Evolutionary conservation across 2,797 vertebrate species (phyloP), one percentile per base, ranked within the genome.

Genomic region (Hippopotamyrus pictus): DNA sequence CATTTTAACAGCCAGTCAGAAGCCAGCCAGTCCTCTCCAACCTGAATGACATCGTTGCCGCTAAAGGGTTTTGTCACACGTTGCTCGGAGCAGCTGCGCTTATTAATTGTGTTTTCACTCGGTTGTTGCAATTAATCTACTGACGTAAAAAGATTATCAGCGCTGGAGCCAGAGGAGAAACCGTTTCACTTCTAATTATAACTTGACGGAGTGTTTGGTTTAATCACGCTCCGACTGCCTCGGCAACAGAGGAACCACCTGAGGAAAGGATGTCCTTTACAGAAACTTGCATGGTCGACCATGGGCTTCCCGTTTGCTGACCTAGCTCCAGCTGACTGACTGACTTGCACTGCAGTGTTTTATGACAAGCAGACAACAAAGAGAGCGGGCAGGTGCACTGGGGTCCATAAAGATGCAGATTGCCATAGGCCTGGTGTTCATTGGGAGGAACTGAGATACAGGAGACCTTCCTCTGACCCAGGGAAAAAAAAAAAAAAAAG

Each of bases 61-160:
- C 73, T 12, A 51, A 48, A 84, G 44, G 46, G 44, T 25, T 48
- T 84, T 84, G 44, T 84, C 46, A 51, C 82, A 51, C 37, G n/a
- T 44, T 84, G 46, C 19, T 84, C 11, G n/a, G 46, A 46, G 46
- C 44, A 84, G 46, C 19, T 51, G n/a, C 19, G 22, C 44, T 48
- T 48, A 84, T 51, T 84, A 84, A 84, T 84, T 25, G 82, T 25
- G 82, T 51, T 79, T 79, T 84, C n/a, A 84, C 82, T 84, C 8
- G 11, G 22, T 50, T 22, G 82, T 51, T 48, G 44, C 82, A 84
- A 84, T 84, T 84, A 50, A 84, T 84, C 44, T 51, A 50, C 82
- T 22, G 46, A 11, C 44, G n/a, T 84, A 84, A 84, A 51, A 84
- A 84, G 11, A 84, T 48, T 84, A 84, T 51, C 82, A 84, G 82